Percentiles rank a stretch among this genome's conserved stretches.
Conservation (phyloP, 2,888 invertebrate genomes). For the Neoscelio sp. region DNA sequence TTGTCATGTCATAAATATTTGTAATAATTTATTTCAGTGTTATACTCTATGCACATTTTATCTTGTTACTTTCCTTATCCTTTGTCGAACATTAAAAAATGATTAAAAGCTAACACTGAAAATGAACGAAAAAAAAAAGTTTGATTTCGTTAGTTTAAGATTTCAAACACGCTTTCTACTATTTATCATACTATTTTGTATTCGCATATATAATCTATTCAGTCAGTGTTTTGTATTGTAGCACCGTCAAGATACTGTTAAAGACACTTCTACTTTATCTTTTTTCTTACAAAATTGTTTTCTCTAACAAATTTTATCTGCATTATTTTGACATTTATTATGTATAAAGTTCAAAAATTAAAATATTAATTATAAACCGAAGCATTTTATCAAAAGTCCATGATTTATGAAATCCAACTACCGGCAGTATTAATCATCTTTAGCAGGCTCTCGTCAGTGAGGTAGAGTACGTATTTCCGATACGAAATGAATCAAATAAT, state of each 20-base stretch:
- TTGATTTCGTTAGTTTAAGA: background rate
- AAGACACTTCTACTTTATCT: constrained; percentile 38
- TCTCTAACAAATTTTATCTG: too few relatives aligned
- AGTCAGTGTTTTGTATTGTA: constrained; percentile 44
- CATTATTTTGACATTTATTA: too few relatives aligned
- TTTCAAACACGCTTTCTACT: background rate
- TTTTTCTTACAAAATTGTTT: constrained; percentile 8
- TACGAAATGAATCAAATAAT: constrained; percentile 61
- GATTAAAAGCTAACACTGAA: background rate
- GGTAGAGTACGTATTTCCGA: constrained; percentile 66
- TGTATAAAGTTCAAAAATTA: too few relatives aligned
- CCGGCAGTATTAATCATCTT: constrained; percentile 52
- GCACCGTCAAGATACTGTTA: constrained; percentile 64
- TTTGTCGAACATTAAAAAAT: constrained; percentile 6
- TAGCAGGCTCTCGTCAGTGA: constrained; percentile 66
- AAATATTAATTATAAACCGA: background rate
- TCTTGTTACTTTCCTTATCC: background rate
- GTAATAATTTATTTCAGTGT: constrained; percentile 1
- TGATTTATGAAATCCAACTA: constrained; percentile 12
- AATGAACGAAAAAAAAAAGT: background rate
- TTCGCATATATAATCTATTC: constrained; percentile 35
- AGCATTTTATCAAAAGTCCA: too few relatives aligned
- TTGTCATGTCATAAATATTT: too few relatives aligned
- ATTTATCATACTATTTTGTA: constrained; percentile 30
- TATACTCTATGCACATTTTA: background rate